Base-by-base conservation (phyloP, 2,888 invertebrate species). In the Epinotia bilunana region DNA sequence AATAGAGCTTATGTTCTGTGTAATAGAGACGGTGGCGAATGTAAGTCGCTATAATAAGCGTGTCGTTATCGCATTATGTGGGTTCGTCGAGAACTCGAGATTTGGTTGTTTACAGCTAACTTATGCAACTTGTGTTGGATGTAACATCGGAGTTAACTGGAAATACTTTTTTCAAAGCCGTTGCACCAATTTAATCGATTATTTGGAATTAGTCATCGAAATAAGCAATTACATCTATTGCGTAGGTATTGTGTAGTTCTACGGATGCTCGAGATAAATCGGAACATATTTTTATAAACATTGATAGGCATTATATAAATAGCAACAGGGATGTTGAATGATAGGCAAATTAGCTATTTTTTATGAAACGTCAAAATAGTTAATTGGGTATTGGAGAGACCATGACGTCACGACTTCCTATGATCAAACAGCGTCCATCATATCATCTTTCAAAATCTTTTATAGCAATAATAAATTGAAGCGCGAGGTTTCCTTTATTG, bases 11-110 rank as follows among this genome's bases (percentile, higher is more conserved):
- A 16, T 2, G n/a, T 20, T 46, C 16, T 61, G 18, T 13, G 18
- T 0, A 53, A 62, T 62, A 71, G 61, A 33, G 20, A 33, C 11
- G 6, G 28, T n/a, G 11, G 18, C 2, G 33, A 49, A 53, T 61
- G 61, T 20, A 53, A 53, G 16, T 20, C 23, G 43, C 23, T 46
- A 43, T 69, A 69, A 69, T 69, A 60, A 69, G 58, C 69, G 69
- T 60, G 60, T 46, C 69, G 58, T 69, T 69, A 69, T 69, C 46
- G 28, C 43, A 12, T 67, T 68, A 28, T 58, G 46, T 58, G 28
- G 69, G 23, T 60, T 60, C 12, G 55, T 16, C 53, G 53, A 33
- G 53, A 69, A n/a, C 58, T 20, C n/a, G 69, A 58, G 46, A 69
- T 69, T 68, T 69, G 46, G 58, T 16, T 46, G 46, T 55, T 33